Conservation (phyloP, 2,113 vertebrate species). For the Neolamprologus longior region DNA sequence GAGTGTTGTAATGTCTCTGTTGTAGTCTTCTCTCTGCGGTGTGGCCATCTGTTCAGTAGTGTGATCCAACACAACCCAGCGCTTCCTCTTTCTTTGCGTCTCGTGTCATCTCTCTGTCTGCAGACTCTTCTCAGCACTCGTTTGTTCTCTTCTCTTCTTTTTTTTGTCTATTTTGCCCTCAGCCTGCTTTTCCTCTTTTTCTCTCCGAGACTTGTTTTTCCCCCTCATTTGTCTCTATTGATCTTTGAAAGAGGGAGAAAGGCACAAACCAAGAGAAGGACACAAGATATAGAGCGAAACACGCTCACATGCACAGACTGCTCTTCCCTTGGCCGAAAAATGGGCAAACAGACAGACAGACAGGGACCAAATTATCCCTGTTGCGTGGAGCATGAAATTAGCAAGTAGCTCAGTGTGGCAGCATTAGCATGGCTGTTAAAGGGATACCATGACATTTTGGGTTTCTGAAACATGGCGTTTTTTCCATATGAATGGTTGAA, state of each 20-base stretch:
- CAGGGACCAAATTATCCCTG: constrained; percentile 61
- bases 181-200: neutral
- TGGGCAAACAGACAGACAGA: constrained; percentile 19
- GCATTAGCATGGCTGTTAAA: constrained; percentile 62
- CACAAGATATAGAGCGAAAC: neutral
- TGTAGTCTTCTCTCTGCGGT: constrained; percentile 55
- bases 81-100: neutral
- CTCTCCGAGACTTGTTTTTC: neutral
- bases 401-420: constrained; percentile 63
- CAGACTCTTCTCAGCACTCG: neutral
- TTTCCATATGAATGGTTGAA: neutral
- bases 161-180: neutral
- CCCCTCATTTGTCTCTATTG: neutral
- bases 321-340: neutral
- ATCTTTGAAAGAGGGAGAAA: neutral
- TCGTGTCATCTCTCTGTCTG: neutral
- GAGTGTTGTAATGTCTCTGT: constrained; percentile 53
- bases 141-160: neutral
- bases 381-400: constrained; percentile 67
- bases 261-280: neutral
- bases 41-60: constrained; percentile 56
- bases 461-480: constrained; percentile 20
- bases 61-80: constrained; percentile 24
- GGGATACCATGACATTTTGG: constrained; percentile 47
- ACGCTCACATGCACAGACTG: neutral